These are phyloP conservation scores for Hirtodrosophila trivittata DNA, from an alignment of 2,888 invertebrate genomes.

Conservation along the genomic window DNA sequence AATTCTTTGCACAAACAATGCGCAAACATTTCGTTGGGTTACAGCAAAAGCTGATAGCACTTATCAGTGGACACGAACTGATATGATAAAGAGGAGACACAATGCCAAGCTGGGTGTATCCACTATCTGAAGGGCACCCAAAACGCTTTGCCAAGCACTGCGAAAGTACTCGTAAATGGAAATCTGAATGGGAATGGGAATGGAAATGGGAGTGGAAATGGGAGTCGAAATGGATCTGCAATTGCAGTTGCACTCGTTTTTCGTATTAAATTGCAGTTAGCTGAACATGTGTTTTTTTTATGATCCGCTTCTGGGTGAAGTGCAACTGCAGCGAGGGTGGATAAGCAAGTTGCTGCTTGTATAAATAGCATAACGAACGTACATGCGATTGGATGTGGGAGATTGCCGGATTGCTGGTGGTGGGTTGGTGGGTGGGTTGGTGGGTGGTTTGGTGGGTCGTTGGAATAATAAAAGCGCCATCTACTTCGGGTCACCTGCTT, in stretches of 20 bases:
- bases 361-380: conserved; percentile 1
- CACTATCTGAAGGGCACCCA: too few relatives aligned
- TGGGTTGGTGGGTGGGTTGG: not conserved
- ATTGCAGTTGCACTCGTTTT: not conserved
- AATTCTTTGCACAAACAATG: not conserved
- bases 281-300: conserved; percentile 39
- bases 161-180: not conserved
- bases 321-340: not conserved
- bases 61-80: conserved; percentile 21
- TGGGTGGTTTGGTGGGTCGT: not conserved
- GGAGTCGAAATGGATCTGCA: too few relatives aligned
- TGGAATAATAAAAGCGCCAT: conserved; percentile 1
- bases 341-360: conserved; percentile 1
- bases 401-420: not conserved
- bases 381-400: not conserved
- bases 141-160: conserved; percentile 12
- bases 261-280: conserved; percentile 17
- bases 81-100: conserved; percentile 2
- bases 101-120: too few relatives aligned
- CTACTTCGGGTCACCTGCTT: conserved; percentile 12
- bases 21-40: not conserved
- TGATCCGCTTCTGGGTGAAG: not conserved
- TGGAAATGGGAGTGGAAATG: too few relatives aligned
- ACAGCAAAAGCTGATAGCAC: conserved; percentile 20
- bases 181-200: too few relatives aligned